Base-by-base conservation (phyloP, 2,797 vertebrate genomes). In the Melanotaenia maccullochi region DNA sequence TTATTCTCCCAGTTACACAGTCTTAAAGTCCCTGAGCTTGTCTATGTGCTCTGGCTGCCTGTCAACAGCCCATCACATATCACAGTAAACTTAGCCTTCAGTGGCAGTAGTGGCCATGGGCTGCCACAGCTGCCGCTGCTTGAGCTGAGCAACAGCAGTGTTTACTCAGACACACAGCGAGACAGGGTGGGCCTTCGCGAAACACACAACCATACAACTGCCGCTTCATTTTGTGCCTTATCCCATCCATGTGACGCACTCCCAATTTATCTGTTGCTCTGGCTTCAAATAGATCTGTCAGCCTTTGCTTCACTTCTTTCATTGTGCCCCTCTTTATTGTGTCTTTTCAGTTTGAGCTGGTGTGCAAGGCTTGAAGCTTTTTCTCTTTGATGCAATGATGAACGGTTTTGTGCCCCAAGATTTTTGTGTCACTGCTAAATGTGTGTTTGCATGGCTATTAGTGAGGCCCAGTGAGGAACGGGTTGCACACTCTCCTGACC, bases 391-490 rank as follows among this genome's bases (percentile, higher is more conserved):
- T 60, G 65, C 68, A 71, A 32, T 89, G 80, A 89, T 91, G 86
- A 89, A 90, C 78, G 72, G 65, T 81, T 88, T 85, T 73, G 71
- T 74, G 58, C 79, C 84, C 56, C 72, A 71, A 74, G 82, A 85
- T 85, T 88, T 89, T 84, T 74, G 85, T 87, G 87, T 92, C 84
- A 86, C 85, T 84, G 88, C 83, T 88, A 89, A 87, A 89, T 91
- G 86, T 88, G 79, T 92, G 91, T 90, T 93, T 93, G 90, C 85
- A 91, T 85, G 90, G 82, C 90, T 86, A 86, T 93, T 92, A 92
- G 88, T 81, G 90, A 87, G 88, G 89, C 84, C 85, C 78, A 38
- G 61, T 65, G 82, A 89, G 76, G 82, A 86, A 84, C 82, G 88
- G 79, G 81, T 42, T 87, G 79, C 78, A 76, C 79, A 85, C 82